These are phyloP conservation scores for Gasterosteus aculeatus DNA, from an alignment of 2,113 vertebrate species.

Conservation along the genomic window DNA sequence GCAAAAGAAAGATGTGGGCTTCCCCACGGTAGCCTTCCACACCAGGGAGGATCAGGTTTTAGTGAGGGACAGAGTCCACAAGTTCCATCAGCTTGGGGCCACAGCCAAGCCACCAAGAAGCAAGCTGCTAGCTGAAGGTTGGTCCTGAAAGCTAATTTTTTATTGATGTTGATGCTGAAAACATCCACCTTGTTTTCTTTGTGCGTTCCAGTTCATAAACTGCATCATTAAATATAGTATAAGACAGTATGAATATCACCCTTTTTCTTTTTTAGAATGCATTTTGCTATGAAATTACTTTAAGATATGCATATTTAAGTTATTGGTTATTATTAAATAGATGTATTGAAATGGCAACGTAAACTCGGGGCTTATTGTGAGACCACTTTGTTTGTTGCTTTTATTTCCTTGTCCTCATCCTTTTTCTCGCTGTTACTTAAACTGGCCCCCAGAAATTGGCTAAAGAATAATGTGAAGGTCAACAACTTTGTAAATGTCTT, in stretches of 20 bases:
- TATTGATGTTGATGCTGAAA: slow-evolving; percentile 12
- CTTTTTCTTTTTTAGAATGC: not conserved
- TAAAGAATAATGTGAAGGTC: no score
- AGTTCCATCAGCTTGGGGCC: slow-evolving; percentile 92
- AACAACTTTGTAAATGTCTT: not conserved
- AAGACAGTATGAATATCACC: not conserved
- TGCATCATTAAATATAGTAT: not conserved
- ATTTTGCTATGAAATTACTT: not conserved
- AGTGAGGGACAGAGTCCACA: slow-evolving; percentile 94
- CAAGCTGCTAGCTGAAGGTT: slow-evolving; percentile 85
- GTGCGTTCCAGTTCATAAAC: slow-evolving; percentile 1
- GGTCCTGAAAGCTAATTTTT: slow-evolving; percentile 71
- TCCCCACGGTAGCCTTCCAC: slow-evolving; percentile 79
- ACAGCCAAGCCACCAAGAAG: slow-evolving; percentile 84
- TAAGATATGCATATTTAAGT: not conserved
- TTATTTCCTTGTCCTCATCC: not conserved
- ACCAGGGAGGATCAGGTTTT: slow-evolving; percentile 84
- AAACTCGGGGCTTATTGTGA: not conserved
- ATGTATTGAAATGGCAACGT: not conserved
- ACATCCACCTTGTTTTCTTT: slow-evolving; percentile 11
- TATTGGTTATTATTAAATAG: not conserved
- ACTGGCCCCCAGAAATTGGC: no score
- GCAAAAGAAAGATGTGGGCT: slow-evolving; percentile 88
- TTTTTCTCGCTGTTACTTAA: not conserved
- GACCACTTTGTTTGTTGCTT: not conserved